These are phyloP conservation scores for Hesperia comma DNA, from an alignment of 2,888 invertebrate genomes.

Conservation along the genomic window DNA sequence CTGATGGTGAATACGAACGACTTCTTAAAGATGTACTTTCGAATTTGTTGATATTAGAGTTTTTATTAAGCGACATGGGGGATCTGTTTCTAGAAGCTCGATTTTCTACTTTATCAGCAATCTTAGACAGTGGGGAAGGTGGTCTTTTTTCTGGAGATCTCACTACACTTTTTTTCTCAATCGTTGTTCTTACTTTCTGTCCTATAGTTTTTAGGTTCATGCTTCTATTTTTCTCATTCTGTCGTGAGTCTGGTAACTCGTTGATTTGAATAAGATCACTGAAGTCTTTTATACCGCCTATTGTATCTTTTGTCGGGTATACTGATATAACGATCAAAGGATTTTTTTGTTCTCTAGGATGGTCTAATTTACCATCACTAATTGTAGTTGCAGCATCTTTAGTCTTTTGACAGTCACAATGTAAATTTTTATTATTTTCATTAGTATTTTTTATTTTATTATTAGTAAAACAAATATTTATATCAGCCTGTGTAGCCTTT, in stretches of 20 bases:
- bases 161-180: background rate
- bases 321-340: constrained; percentile 75
- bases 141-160: background rate
- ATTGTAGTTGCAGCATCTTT: constrained; percentile 37
- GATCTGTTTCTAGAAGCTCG: background rate
- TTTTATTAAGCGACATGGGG: background rate
- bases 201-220: constrained; percentile 22
- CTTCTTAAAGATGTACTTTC: constrained; percentile 27
- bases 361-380: constrained; percentile 39
- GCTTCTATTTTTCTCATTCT: constrained; percentile 33
- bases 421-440: constrained; percentile 49
- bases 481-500: constrained; percentile 66
- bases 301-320: constrained; percentile 60
- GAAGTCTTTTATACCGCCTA: constrained; percentile 41
- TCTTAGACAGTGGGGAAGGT: background rate
- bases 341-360: constrained; percentile 50
- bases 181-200: constrained; percentile 9
- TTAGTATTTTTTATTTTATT: constrained; percentile 34
- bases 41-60: background rate
- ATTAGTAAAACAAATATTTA: constrained; percentile 44
- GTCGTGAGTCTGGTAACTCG: constrained; percentile 33
- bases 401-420: constrained; percentile 52
- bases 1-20: constrained; percentile 42
- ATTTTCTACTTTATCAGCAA: background rate
- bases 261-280: constrained; percentile 41